Conservation (phyloP, 2,888 invertebrate genomes). For the Epistrophe eligans region DNA sequence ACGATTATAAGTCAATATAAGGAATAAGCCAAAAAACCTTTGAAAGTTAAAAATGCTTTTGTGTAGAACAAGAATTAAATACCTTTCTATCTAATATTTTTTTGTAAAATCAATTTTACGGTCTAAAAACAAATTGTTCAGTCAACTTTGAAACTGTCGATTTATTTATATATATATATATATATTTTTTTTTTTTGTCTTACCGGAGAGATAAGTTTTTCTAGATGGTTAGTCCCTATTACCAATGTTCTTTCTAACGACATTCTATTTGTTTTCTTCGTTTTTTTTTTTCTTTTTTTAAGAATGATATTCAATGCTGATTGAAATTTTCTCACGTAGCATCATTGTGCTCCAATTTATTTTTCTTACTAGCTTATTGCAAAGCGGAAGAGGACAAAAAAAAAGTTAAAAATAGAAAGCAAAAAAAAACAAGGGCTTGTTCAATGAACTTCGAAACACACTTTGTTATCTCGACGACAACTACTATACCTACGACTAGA, state of each 20-base stretch:
- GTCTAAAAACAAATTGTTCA: slow-evolving; percentile 22
- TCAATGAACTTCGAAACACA: slow-evolving; percentile 36
- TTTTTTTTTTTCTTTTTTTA: background rate
- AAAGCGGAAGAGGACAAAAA: background rate
- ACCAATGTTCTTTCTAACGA: slow-evolving; percentile 3
- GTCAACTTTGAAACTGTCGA: slow-evolving; percentile 34
- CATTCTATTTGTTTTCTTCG: background rate
- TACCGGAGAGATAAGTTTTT: slow-evolving; percentile 8
- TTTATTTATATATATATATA: background rate
- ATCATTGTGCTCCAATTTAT: slow-evolving; percentile 35
- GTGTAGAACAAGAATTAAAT: background rate
- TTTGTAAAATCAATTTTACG: slow-evolving; percentile 25
- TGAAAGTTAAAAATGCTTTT: background rate
- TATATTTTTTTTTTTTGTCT: background rate
- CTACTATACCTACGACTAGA: slow-evolving; percentile 12
- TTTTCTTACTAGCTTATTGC: slow-evolving; percentile 12
- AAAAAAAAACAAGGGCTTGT: slow-evolving; percentile 14
- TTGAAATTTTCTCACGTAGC: slow-evolving; percentile 44
- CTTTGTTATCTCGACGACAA: slow-evolving; percentile 30
- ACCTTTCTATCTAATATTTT: background rate
- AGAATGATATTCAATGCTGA: slow-evolving; percentile 31
- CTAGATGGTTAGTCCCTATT: slow-evolving; percentile 32
- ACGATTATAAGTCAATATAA: slow-evolving; percentile 2
- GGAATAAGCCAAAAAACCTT: background rate
- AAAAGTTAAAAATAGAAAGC: slow-evolving; percentile 2